Evolutionary conservation across 2,797 vertebrate genomes (phyloP), one percentile per base, ranked within the genome.

Genomic region (Xiphophorus birchmanni): DNA sequence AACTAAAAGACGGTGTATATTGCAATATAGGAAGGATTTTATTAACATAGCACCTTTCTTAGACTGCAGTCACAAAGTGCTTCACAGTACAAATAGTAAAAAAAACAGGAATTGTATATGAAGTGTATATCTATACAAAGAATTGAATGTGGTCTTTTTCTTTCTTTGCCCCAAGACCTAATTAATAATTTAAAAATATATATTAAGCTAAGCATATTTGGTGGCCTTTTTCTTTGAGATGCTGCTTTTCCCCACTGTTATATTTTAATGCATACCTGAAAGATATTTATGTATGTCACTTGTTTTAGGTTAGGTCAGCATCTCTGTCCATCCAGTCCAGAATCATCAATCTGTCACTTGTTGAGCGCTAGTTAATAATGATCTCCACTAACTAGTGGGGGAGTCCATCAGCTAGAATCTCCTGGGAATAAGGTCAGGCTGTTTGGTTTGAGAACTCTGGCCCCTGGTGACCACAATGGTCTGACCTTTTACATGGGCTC

Each of bases 401-500:
- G 84, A 91, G 91, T 92, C 89, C 77, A 93, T 93, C 82, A 86
- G 76, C 47, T 74, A 50, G 71, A 74, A 74, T 86, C 91, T 92
- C 93, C 85, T 90, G 94, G 94, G 94, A 95, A 91, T 75, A 82
- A 91, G 92, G 90, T 91, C 37, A 77, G 52, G 79, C 84, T 87
- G 90, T 91, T 77, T 87, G 84, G 90, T 91, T 91, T 80, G 56
- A 5, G 78, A 90, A 82, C 94, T 90, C 86, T 93, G 90, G 92
- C 92, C 94, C 84, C 76, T 48, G 76, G 83, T 88, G 82, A 84
- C 90, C 89, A 91, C 79, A 87, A 83, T 58, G 76, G 71, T 78
- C 81, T 92, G 95, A 96, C 96, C 88, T 92, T 40, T 73, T 86
- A 86, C 82, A 75, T 92, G 92, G 93, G 88, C 89, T 91, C 84